Conservation (phyloP, 92 coral and sea anemone genomes). For the Porites rus region DNA sequence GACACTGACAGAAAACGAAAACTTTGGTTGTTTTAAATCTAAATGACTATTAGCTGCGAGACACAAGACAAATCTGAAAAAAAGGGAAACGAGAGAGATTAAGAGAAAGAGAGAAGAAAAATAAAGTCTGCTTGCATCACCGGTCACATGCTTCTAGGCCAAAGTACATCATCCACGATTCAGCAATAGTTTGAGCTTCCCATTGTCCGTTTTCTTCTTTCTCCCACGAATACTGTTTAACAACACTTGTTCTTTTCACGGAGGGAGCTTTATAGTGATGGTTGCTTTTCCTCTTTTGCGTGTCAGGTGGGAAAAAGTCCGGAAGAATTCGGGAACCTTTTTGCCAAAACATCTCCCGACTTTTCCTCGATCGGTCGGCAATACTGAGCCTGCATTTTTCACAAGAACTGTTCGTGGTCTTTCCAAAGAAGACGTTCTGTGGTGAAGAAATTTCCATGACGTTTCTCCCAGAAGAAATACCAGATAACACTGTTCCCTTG, state of each 20-base stretch:
- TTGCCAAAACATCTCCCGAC: conserved; percentile 37
- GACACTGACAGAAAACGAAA: no score
- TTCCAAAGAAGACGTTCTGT: conserved; percentile 14
- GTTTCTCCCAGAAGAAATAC: not conserved
- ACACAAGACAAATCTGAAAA: no score
- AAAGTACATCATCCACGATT: conserved; percentile 50
- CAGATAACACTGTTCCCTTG: not conserved
- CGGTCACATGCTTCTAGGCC: conserved; percentile 12
- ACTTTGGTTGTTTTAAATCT: no score
- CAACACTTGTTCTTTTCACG: not conserved
- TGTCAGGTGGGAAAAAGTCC: conserved; percentile 42
- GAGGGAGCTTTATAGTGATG: conserved; percentile 8
- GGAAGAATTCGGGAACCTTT: conserved; percentile 45
- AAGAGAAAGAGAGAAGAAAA: not conserved
- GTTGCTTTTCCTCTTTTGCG: not conserved
- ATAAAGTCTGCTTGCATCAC: not conserved
- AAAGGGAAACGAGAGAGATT: no score
- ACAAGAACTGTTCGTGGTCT: conserved; percentile 5
- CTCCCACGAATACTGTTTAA: conserved; percentile 41
- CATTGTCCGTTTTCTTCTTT: conserved; percentile 26
- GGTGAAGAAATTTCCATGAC: conserved; percentile 25
- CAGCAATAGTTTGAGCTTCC: conserved; percentile 36
- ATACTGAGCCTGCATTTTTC: conserved; percentile 23
- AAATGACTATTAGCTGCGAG: no score
- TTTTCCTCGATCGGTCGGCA: conserved; percentile 18